These are phyloP conservation scores for Climacteris rufus DNA, from an alignment of 2,113 vertebrate species.

Conservation along the genomic window DNA sequence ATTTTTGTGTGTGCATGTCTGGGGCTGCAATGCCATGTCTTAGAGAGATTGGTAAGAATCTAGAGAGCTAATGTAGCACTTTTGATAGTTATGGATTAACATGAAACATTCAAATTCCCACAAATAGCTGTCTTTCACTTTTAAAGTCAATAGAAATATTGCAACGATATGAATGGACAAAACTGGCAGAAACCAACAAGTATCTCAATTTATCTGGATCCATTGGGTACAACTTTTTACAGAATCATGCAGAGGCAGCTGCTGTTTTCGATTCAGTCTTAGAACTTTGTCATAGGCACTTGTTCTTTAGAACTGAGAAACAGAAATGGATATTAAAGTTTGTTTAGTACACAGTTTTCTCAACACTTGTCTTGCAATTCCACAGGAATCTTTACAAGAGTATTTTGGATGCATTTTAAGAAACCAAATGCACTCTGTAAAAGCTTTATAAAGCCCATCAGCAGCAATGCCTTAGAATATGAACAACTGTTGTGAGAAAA, in stretches of 20 bases:
- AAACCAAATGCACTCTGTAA: background rate
- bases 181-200: background rate
- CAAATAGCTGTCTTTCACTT: background rate
- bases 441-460: background rate
- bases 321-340: background rate
- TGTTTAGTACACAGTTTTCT: background rate
- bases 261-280: accelerated
- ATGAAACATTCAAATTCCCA: background rate
- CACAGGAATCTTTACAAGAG: background rate
- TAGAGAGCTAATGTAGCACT: background rate
- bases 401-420: background rate
- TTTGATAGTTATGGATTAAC: background rate
- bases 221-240: background rate
- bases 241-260: background rate
- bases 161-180: background rate
- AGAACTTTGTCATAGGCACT: background rate
- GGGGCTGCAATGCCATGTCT: background rate
- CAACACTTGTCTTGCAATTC: background rate
- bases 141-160: background rate
- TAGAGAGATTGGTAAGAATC: background rate
- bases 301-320: background rate
- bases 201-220: background rate
- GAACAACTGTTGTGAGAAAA: background rate
- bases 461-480: background rate
- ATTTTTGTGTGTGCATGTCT: background rate